Percentiles rank a stretch among this genome's conserved stretches.
These are phyloP conservation scores for Spongilla lacustris DNA, from an alignment of 37 sponge, comb jelly and placozoan species.

Conservation along the genomic window DNA sequence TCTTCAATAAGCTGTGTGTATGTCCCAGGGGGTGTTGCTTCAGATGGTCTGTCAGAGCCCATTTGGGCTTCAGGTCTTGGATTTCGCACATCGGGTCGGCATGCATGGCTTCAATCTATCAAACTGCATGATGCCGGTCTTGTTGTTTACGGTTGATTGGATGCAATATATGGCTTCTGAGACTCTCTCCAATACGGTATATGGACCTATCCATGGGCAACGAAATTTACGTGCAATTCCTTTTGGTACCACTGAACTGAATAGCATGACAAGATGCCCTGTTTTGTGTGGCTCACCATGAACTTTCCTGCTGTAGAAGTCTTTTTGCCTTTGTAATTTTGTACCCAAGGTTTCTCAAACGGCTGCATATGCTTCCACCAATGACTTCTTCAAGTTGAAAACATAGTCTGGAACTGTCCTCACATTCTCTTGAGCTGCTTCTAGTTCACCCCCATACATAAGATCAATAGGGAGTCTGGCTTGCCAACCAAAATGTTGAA, in stretches of 20 bases:
- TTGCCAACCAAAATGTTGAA: slow-evolving; percentile 16
- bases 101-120: slow-evolving; percentile 14
- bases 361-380: slow-evolving; percentile 20
- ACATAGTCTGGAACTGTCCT: slow-evolving; percentile 18
- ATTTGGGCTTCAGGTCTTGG: no score
- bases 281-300: slow-evolving; percentile 33
- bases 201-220: slow-evolving; percentile 34
- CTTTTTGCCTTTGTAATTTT: slow-evolving; percentile 4
- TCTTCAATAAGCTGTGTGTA: no score
- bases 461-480: slow-evolving; percentile 41
- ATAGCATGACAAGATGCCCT: slow-evolving; percentile 20
- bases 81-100: not conserved
- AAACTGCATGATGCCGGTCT: slow-evolving; percentile 13
- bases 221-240: slow-evolving; percentile 15
- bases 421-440: not conserved
- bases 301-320: slow-evolving; percentile 25
- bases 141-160: not conserved
- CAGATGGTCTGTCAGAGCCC: no score
- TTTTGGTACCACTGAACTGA: not conserved
- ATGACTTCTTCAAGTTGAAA: not conserved
- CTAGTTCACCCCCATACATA: slow-evolving; percentile 5
- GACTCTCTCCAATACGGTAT: not conserved
- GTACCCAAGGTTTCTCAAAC: not conserved
- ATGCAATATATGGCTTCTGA: slow-evolving; percentile 23
- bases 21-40: no score